Evolutionary conservation across 2,888 invertebrate species (phyloP).

Genomic region (Criorhina ranunculi): DNA sequence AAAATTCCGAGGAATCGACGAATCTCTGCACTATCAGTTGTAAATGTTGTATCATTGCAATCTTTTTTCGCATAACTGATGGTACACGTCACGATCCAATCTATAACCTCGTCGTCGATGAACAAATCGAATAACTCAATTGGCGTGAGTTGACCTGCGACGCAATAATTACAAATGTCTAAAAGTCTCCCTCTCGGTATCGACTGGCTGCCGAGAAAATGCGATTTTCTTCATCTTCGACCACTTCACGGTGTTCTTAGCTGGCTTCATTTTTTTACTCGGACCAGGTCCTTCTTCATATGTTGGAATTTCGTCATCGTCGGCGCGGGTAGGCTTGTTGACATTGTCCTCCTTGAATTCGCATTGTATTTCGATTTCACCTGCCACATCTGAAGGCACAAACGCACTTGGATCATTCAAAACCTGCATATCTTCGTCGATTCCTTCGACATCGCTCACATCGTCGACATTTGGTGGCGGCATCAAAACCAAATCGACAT

Average conservation of each 20-base stretch:
- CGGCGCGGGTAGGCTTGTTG: neutral
- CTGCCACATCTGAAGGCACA: neutral
- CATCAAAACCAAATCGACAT: too few relatives aligned
- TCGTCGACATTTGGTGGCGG: too few relatives aligned
- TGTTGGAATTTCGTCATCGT: neutral
- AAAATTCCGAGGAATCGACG: neutral
- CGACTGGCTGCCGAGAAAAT: neutral
- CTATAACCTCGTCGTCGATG: neutral
- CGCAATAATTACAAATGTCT: neutral
- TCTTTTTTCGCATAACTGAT: neutral
- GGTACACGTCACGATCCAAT: neutral
- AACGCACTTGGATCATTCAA: neutral
- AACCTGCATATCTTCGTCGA: too few relatives aligned
- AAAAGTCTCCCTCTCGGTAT: too few relatives aligned
- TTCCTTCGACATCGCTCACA: too few relatives aligned
- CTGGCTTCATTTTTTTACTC: neutral
- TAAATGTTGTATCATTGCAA: neutral
- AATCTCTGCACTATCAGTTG: neutral
- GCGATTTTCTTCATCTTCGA: slow-evolving; percentile 4
- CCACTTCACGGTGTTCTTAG: neutral
- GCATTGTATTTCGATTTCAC: neutral
- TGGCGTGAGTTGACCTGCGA: neutral
- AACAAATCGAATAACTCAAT: neutral
- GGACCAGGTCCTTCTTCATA: neutral
- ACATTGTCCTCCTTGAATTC: neutral